Percentiles rank a stretch among this genome's conserved stretches.
phyloP scores from a whole-genome alignment of 2,113 vertebrate species.

The Carassius carassius region DNA sequence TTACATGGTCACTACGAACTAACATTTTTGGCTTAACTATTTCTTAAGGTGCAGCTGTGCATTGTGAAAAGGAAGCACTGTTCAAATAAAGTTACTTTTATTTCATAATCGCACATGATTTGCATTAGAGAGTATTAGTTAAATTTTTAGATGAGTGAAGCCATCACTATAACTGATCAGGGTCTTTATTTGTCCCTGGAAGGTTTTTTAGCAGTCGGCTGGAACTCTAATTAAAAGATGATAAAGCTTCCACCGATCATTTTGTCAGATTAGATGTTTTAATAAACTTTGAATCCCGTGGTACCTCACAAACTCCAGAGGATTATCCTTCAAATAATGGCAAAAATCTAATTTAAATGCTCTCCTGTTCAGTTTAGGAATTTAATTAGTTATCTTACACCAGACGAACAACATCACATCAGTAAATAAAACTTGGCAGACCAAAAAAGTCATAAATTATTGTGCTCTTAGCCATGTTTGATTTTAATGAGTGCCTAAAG shows the following conservation, averaged over 20 bases:
- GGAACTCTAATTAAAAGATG: conserved; percentile 56
- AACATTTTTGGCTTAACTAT: neutral
- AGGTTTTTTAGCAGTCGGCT: conserved; percentile 34
- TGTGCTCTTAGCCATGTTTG: neutral
- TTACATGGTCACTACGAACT: neutral
- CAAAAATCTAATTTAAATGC: conserved; percentile 30
- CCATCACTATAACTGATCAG: conserved; percentile 39
- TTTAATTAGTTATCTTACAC: conserved; percentile 15
- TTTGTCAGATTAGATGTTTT: conserved; percentile 51
- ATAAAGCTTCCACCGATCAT: conserved; percentile 48
- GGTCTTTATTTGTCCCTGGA: conserved; percentile 34
- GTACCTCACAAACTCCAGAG: conserved; percentile 1
- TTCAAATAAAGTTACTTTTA: neutral
- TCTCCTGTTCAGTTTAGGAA: conserved; percentile 28
- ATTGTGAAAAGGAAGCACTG: neutral
- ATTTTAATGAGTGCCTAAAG: neutral
- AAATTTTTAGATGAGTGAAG: conserved; percentile 41
- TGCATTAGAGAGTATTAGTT: conserved; percentile 33
- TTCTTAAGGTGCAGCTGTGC: neutral
- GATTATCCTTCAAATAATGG: conserved; percentile 12
- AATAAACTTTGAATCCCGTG: conserved; percentile 51
- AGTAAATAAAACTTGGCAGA: conserved; percentile 19
- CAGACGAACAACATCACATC: neutral
- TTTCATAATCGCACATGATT: conserved; percentile 36
- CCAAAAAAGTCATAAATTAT: neutral